Evolutionary conservation across 2,113 vertebrate genomes (phyloP).

Genomic region (Nematolebias whitei): DNA sequence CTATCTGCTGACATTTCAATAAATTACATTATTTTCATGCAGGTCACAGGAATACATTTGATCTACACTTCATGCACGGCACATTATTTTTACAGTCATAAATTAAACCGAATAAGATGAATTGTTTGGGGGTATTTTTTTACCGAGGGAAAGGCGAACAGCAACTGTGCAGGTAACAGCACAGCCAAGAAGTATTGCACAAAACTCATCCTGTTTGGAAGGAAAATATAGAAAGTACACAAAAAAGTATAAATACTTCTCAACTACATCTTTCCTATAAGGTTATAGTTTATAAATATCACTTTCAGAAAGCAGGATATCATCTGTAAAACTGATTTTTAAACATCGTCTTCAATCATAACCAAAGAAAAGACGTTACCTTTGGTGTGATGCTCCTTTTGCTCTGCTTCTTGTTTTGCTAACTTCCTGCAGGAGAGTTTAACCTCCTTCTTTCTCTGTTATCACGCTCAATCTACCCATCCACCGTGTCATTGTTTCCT

Average conservation of each 20-base stretch:
- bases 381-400: conserved; percentile 10
- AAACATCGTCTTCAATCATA: not conserved
- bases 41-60: not conserved
- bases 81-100: not conserved
- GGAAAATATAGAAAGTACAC: not conserved
- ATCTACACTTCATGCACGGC: not conserved
- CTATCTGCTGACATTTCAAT: not conserved
- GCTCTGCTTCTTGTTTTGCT: conserved; percentile 29
- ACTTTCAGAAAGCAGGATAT: not conserved
- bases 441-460: conserved; percentile 14
- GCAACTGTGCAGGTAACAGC: conserved; percentile 36
- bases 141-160: conserved; percentile 53
- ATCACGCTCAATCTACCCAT: conserved; percentile 30
- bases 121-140: not conserved
- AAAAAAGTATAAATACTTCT: not conserved
- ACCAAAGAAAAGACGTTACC: conserved; percentile 30
- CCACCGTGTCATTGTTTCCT: conserved; percentile 70
- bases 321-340: not conserved
- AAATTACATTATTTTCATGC: not conserved
- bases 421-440: conserved; percentile 42
- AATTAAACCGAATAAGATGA: not conserved
- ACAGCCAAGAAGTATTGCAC: conserved; percentile 37
- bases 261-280: not conserved
- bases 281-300: not conserved
- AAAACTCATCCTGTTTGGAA: conserved; percentile 48